Conservation (phyloP, 2,888 invertebrate genomes). For the Drosophila pseudotalamancana region DNA sequence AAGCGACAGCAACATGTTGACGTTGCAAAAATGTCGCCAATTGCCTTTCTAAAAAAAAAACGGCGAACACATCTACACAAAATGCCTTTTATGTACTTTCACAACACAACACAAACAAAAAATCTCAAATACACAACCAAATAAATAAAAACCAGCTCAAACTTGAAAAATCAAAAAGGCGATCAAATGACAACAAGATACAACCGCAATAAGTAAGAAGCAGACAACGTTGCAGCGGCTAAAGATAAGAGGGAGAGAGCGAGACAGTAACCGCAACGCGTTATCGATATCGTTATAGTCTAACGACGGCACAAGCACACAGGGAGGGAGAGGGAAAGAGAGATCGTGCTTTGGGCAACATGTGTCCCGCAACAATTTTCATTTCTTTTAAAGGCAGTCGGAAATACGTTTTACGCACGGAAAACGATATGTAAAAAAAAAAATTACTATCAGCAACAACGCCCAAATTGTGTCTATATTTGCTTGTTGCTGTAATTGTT, state of each 20-base stretch:
- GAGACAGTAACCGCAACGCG: neutral
- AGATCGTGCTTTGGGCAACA: constrained; percentile 38
- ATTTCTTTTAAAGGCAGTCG: constrained; percentile 45
- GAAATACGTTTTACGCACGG: constrained; percentile 54
- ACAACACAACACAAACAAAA: constrained; percentile 41
- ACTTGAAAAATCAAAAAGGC: constrained; percentile 60
- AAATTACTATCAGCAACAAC: constrained; percentile 8
- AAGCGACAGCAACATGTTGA: constrained; percentile 33
- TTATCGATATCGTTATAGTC: constrained; percentile 10
- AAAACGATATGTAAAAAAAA: constrained; percentile 10
- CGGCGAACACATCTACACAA: neutral
- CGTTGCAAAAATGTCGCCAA: constrained; percentile 54
- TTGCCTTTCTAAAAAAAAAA: constrained; percentile 73
- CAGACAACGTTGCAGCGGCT: constrained; percentile 7
- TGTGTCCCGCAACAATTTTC: constrained; percentile 58
- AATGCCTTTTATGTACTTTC: constrained; percentile 67
- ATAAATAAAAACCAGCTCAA: constrained; percentile 56
- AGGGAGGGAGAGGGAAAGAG: neutral
- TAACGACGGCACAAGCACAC: too few species aligned
- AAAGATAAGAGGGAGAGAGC: neutral
- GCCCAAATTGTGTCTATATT: constrained; percentile 13
- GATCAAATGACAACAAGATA: constrained; percentile 48
- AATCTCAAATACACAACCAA: constrained; percentile 21
- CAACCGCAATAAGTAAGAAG: constrained; percentile 17
- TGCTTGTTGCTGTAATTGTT: neutral